phyloP scores from a whole-genome alignment of 2,797 vertebrate genomes.

The Antennarius maculatus region DNA sequence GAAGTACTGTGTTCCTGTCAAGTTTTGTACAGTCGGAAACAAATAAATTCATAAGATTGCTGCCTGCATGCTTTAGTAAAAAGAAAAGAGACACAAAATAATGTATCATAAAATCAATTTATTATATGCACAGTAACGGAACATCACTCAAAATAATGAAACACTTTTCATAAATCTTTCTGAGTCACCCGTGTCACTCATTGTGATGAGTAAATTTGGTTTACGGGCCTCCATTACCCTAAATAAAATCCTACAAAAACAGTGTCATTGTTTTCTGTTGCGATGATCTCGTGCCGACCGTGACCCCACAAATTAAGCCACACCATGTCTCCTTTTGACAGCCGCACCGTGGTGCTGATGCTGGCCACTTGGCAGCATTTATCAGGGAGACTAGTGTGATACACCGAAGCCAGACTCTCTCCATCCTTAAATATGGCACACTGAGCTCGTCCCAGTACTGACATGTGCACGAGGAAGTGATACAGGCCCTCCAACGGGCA shows the following conservation, averaged over 20 bases:
- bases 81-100: too few relatives aligned
- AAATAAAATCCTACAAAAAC: constrained; percentile 55
- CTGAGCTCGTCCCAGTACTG: constrained; percentile 42
- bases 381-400: constrained; percentile 44
- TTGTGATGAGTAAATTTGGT: background rate
- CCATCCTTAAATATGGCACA: constrained; percentile 49
- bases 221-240: constrained; percentile 1
- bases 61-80: too few relatives aligned
- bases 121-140: too few relatives aligned
- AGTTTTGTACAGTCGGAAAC: too few relatives aligned
- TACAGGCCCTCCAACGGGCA: constrained; percentile 46
- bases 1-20: too few relatives aligned
- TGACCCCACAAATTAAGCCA: constrained; percentile 50
- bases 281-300: constrained; percentile 49
- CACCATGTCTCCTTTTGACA: constrained; percentile 32
- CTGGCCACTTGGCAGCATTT: constrained; percentile 47
- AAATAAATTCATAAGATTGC: too few relatives aligned
- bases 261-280: constrained; percentile 46
- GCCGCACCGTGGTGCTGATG: constrained; percentile 33
- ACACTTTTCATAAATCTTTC: too few relatives aligned
- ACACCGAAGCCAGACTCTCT: constrained; percentile 41
- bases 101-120: too few relatives aligned
- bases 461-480: constrained; percentile 50
- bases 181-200: background rate
- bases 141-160: background rate